phyloP scores from a whole-genome alignment of 2,888 invertebrate genomes.

The Danaus chrysippus region DNA sequence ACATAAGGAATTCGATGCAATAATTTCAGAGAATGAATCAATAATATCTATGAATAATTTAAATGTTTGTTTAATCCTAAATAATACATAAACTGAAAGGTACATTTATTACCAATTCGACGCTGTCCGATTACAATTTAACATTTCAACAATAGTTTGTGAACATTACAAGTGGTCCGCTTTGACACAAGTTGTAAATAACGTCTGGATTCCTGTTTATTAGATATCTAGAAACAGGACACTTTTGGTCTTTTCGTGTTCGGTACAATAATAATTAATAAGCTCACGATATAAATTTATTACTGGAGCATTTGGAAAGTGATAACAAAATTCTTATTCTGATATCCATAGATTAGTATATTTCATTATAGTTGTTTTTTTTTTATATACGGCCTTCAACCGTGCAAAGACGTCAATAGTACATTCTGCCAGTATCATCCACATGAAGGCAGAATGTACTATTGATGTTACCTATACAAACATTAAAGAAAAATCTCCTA shows the following conservation, averaged over 20 bases:
- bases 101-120: constrained; percentile 23
- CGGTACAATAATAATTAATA: background rate
- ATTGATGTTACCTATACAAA: too few relatives aligned
- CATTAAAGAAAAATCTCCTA: too few relatives aligned
- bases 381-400: too few relatives aligned
- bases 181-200: constrained; percentile 25
- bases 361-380: too few relatives aligned
- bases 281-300: background rate
- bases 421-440: too few relatives aligned
- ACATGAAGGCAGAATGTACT: too few relatives aligned
- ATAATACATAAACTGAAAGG: constrained; percentile 16
- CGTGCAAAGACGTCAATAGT: too few relatives aligned
- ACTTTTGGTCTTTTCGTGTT: constrained; percentile 7
- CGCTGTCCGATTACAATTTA: constrained; percentile 18
- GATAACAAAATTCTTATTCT: too few relatives aligned
- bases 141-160: constrained; percentile 25
- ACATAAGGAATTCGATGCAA: too few relatives aligned
- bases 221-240: constrained; percentile 28
- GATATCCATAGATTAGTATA: too few relatives aligned
- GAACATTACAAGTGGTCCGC: constrained; percentile 19
- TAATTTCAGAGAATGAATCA: too few relatives aligned
- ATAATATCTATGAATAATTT: too few relatives aligned
- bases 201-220: constrained; percentile 28
- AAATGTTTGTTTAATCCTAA: background rate
- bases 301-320: background rate